Percentiles rank a stretch among this genome's conserved stretches.
phyloP scores from a whole-genome alignment of 1,140 invertebrate species.

The Chelonus insularis region DNA sequence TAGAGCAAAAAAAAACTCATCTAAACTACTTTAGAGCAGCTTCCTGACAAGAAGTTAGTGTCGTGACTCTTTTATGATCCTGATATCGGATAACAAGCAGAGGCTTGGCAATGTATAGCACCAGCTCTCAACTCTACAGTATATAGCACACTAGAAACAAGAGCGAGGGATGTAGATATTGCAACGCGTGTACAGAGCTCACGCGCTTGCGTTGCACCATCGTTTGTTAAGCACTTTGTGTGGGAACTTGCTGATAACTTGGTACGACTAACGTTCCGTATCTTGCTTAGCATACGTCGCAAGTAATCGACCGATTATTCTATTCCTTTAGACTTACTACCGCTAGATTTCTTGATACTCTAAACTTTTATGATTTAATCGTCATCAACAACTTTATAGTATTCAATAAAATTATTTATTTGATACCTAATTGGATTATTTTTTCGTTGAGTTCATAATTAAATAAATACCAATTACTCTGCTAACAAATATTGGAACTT shows the following conservation, averaged over 20 bases:
- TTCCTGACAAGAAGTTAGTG: slow-evolving; percentile 3
- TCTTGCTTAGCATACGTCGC: slow-evolving; percentile 10
- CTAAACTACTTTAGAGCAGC: background rate
- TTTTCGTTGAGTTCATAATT: too few relatives aligned
- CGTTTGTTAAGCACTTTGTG: slow-evolving; percentile 15
- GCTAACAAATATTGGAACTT: too few relatives aligned
- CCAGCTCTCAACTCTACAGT: background rate
- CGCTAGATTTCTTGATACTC: too few relatives aligned
- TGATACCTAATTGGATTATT: too few relatives aligned
- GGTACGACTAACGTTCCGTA: slow-evolving; percentile 17
- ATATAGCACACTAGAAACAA: background rate
- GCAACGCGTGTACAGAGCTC: background rate
- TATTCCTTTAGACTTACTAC: background rate
- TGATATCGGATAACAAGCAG: slow-evolving; percentile 22
- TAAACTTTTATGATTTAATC: too few relatives aligned
- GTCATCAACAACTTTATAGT: too few relatives aligned
- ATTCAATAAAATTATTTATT: too few relatives aligned
- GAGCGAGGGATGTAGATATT: background rate
- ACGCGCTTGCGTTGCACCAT: background rate
- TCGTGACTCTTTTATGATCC: slow-evolving; percentile 16
- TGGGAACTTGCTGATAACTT: slow-evolving; percentile 24
- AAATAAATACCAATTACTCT: too few relatives aligned
- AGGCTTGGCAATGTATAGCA: slow-evolving; percentile 3
- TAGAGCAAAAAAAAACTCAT: too few relatives aligned
- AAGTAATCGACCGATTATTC: slow-evolving; percentile 11